Conservation (phyloP, 2,797 vertebrate species). For the Myotis planiceps region DNA sequence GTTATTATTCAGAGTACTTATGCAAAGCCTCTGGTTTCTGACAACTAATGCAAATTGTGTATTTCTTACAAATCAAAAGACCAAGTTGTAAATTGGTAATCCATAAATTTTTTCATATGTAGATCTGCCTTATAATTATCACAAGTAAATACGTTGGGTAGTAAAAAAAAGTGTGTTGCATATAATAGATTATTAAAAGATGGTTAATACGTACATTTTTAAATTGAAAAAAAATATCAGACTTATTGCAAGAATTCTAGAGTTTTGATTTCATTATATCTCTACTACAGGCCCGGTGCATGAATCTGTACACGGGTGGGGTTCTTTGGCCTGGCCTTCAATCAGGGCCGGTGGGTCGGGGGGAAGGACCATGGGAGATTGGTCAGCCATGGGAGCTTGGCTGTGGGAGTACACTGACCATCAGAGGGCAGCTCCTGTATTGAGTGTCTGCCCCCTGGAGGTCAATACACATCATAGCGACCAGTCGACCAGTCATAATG, state of each 20-base stretch:
- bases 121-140: neutral
- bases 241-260: neutral
- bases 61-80: slow-evolving; percentile 22
- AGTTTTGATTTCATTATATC: neutral
- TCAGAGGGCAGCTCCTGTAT: no score
- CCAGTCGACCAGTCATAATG: no score
- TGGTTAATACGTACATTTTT: neutral
- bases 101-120: neutral
- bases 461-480: no score
- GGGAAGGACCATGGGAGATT: no score
- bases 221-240: neutral
- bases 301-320: no score
- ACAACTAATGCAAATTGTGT: neutral
- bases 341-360: no score
- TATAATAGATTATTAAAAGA: neutral
- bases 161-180: neutral
- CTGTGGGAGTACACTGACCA: no score
- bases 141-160: neutral
- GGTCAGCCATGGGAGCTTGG: no score
- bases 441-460: no score
- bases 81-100: neutral
- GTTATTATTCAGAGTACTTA: neutral
- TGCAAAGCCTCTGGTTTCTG: neutral
- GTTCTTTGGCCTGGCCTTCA: no score
- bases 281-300: neutral